phyloP scores from a whole-genome alignment of 2,113 vertebrate species.

The Puffinus mauretanicus region DNA sequence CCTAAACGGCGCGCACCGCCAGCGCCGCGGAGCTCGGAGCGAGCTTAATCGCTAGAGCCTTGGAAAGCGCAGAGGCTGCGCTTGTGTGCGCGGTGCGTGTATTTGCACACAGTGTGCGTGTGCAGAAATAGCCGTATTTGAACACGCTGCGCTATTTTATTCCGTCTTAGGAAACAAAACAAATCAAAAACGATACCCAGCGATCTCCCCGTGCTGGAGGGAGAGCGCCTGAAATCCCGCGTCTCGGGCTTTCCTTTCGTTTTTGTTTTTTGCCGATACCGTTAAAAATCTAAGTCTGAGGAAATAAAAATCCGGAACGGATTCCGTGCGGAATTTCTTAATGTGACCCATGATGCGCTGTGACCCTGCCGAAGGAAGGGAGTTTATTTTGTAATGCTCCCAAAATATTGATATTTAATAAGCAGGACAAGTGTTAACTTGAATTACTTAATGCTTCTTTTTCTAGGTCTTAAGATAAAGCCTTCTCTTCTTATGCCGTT shows the following conservation, averaged over 20 bases:
- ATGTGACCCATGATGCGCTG: background rate
- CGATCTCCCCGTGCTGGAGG: background rate
- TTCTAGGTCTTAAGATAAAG: background rate
- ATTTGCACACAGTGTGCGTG: background rate
- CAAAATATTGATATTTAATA: slow-evolving; percentile 19
- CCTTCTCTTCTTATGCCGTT: background rate
- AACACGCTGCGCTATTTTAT: background rate
- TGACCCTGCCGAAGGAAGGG: background rate
- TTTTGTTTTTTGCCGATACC: background rate
- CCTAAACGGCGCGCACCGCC: background rate
- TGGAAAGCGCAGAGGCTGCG: background rate
- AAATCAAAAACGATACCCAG: background rate
- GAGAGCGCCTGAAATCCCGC: background rate
- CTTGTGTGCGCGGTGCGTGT: background rate
- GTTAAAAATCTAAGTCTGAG: slow-evolving; percentile 6
- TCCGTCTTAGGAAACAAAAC: background rate
- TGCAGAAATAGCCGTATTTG: background rate
- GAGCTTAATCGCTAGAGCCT: background rate
- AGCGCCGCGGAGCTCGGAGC: too few relatives aligned
- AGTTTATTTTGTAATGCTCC: background rate
- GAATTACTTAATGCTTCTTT: background rate
- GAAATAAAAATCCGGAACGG: slow-evolving; percentile 8
- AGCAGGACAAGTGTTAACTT: background rate
- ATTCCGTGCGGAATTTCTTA: background rate
- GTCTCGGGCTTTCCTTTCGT: background rate